Percentiles rank a stretch among this genome's conserved stretches.
Conservation (phyloP, 1,140 invertebrate genomes). For the Cylas formicarius region DNA sequence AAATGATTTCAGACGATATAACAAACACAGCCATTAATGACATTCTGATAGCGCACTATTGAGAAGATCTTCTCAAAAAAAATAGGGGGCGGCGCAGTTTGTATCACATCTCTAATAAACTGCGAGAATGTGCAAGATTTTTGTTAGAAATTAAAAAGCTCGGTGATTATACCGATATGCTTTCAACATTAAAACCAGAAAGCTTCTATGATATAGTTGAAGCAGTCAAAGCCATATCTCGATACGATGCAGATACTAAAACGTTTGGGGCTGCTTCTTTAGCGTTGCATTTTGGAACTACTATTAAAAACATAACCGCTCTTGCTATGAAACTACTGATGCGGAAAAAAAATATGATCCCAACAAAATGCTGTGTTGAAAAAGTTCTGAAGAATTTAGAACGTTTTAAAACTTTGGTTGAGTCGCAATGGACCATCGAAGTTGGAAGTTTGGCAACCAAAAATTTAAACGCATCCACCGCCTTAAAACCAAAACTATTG, state of each 20-base stretch:
- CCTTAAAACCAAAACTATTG: constrained; percentile 15
- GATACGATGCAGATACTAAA: constrained; percentile 12
- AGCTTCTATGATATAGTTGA: constrained; percentile 14
- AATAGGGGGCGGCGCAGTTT: constrained; percentile 11
- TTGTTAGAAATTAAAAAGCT: constrained; percentile 14
- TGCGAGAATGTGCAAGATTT: constrained; percentile 18
- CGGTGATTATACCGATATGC: not conserved
- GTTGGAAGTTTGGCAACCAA: constrained; percentile 21
- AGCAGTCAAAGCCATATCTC: constrained; percentile 11
- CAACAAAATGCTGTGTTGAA: constrained; percentile 5
- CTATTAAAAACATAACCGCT: constrained; percentile 8
- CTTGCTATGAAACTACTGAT: constrained; percentile 15
- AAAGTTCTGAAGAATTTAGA: constrained; percentile 18
- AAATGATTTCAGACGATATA: constrained; percentile 16
- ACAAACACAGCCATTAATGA: constrained; percentile 8
- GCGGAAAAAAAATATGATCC: constrained; percentile 10
- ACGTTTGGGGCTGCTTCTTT: constrained; percentile 21
- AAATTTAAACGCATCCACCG: constrained; percentile 18
- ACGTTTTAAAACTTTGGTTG: constrained; percentile 21
- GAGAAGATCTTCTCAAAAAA: constrained; percentile 21
- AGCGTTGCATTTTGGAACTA: constrained; percentile 18
- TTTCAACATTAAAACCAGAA: constrained; percentile 13
- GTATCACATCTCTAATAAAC: constrained; percentile 19
- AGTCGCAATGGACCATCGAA: constrained; percentile 20
- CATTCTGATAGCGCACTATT: constrained; percentile 14